These are phyloP conservation scores for Camponotus pennsylvanicus DNA, from an alignment of 1,140 invertebrate species.

Conservation along the genomic window DNA sequence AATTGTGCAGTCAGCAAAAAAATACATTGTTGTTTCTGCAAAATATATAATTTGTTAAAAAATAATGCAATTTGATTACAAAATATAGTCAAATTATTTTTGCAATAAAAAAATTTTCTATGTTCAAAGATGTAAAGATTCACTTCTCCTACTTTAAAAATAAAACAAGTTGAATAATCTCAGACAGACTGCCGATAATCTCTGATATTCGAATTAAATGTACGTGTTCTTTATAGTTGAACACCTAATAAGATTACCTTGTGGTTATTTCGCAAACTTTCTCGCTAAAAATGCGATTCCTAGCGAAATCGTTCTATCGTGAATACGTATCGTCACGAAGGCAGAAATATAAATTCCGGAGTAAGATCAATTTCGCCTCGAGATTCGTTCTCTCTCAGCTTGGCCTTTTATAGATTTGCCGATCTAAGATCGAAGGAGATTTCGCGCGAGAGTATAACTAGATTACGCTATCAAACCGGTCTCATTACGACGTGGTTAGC, in stretches of 20 bases:
- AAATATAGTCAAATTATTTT: neutral
- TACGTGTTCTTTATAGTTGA: neutral
- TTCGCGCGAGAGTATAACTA: conserved; percentile 25
- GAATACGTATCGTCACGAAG: neutral
- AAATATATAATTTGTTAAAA: neutral
- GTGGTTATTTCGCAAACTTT: conserved; percentile 15
- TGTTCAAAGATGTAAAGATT: neutral
- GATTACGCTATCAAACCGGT: conserved; percentile 39
- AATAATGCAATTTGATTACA: neutral
- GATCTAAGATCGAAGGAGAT: conserved; percentile 27
- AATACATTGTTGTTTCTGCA: neutral
- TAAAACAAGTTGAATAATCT: neutral
- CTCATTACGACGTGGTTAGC: conserved; percentile 56
- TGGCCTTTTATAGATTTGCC: conserved; percentile 16
- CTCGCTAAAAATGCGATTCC: conserved; percentile 15
- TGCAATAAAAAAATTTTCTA: neutral
- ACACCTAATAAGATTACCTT: neutral
- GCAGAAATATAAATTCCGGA: conserved; percentile 20
- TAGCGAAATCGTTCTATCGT: neutral
- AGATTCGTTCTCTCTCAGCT: neutral
- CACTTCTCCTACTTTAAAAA: neutral
- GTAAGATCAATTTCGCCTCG: conserved; percentile 13
- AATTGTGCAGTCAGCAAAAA: neutral
- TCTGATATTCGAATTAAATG: neutral
- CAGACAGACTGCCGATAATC: neutral